phyloP scores from a whole-genome alignment of 2,113 vertebrate genomes.

The Serinus canaria region DNA sequence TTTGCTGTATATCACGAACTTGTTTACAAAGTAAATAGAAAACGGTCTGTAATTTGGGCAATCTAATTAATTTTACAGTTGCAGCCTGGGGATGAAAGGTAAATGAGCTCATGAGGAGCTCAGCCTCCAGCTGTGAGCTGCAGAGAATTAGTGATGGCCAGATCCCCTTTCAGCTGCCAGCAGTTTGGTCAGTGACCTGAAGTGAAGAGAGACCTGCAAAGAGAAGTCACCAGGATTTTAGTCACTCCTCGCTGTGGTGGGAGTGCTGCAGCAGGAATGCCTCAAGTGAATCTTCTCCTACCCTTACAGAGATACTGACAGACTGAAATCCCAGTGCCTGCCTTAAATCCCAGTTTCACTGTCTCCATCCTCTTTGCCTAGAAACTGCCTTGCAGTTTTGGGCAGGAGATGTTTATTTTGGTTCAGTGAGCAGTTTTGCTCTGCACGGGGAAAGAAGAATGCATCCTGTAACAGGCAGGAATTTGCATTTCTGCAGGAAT shows the following conservation, averaged over 20 bases:
- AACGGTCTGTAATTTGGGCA: conserved; percentile 12
- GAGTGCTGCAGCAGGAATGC: background rate
- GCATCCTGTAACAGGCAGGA: background rate
- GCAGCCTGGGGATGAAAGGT: conserved; percentile 38
- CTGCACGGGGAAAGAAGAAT: background rate
- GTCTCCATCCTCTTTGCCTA: background rate
- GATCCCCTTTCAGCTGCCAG: background rate
- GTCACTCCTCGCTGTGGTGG: background rate
- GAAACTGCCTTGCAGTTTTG: background rate
- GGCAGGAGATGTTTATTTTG: background rate
- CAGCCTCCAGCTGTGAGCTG: background rate
- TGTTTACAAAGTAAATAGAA: conserved; percentile 54
- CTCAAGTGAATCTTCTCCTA: background rate
- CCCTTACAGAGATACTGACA: background rate
- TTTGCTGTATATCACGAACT: background rate
- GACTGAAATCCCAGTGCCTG: background rate
- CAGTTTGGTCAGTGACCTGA: background rate
- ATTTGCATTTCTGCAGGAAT: background rate
- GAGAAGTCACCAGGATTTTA: background rate
- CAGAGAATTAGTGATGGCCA: background rate
- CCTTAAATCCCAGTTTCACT: background rate
- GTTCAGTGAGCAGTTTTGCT: background rate
- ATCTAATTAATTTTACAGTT: conserved; percentile 38
- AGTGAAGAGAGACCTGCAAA: background rate
- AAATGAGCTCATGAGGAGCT: background rate